phyloP scores from a whole-genome alignment of 2,113 vertebrate genomes.

The Marmota monax region DNA sequence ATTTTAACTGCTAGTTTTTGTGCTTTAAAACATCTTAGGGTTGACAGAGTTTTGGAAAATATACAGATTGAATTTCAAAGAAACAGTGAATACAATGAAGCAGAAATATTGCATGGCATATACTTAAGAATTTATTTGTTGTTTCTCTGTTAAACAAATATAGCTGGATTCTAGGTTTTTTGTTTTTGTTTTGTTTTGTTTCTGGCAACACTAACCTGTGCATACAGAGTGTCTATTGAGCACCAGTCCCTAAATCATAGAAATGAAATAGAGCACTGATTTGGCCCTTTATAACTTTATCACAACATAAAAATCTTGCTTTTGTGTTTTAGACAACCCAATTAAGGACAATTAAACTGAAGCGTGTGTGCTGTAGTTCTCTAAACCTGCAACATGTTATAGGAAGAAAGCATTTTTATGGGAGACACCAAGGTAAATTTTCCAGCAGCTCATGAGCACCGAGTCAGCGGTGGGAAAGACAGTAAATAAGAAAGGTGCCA shows the following conservation, averaged over 20 bases:
- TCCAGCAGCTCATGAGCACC: conserved; percentile 73
- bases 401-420: conserved; percentile 51
- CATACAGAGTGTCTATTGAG: not conserved
- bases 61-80: not conserved
- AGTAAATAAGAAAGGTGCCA: conserved; percentile 53
- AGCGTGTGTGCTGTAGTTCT: conserved; percentile 62
- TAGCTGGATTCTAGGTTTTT: not conserved
- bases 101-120: not conserved
- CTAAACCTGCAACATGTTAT: not conserved
- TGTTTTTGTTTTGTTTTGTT: not conserved
- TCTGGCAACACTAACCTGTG: not conserved
- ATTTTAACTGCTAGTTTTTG: not conserved
- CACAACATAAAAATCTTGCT: conserved; percentile 72
- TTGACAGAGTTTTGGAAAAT: not conserved
- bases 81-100: not conserved
- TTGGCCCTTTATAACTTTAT: conserved; percentile 72
- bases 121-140: not conserved
- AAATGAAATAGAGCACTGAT: conserved; percentile 63
- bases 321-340: conserved; percentile 78
- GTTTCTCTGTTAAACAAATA: not conserved
- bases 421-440: conserved; percentile 63
- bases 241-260: conserved; percentile 68
- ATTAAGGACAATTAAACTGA: conserved; percentile 79
- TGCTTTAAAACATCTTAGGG: not conserved
- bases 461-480: not conserved